Evolutionary conservation across 1,140 invertebrate genomes (phyloP), one percentile per base, ranked within the genome.

Genomic region (Nomia melanderi): DNA sequence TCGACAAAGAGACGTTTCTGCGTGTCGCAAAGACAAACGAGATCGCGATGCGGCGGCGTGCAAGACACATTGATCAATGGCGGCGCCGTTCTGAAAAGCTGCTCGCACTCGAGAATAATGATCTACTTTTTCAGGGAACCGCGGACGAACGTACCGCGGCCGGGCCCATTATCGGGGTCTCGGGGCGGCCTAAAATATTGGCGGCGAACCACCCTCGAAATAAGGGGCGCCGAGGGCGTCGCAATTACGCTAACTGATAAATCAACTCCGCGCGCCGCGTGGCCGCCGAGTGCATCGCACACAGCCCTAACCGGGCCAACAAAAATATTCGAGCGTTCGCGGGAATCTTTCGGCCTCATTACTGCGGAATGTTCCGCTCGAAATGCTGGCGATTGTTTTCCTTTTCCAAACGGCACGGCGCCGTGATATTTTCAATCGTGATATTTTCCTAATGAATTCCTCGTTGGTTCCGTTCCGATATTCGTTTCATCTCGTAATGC

Each of bases 211-310:
- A 6, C 23, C 14, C 12, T 11, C 62, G 62, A 44, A 64, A 64
- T 29, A 64, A 64, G 62, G n/a, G 62, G 39, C 62, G 62, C 39
- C 20, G 20, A 5, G 31, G 5, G 7, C 62, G 20, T 11, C 7
- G 62, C 25, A 64, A 64, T 64, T 64, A 64, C 41, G 62, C 39
- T 64, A 64, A 44, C 62, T 64, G 62, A 64, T 64, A 64, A 64
- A 64, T 64, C 62, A 64, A 64, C 41, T 29, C 39, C n/a, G 27
- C 25, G 39, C 25, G 36, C 8, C 36, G 14, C 41, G 8, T 14
- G 25, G 31, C 23, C 11, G 7, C 62, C 12, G 39, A 64, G 62
- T 47, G 62, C 41, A 47, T 29, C 29, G 25, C 41, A 64, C 25
- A 64, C 39, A 64, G 36, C 12, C 41, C 41, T 44, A 44, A 44